Base-by-base conservation (phyloP, 2,888 invertebrate species). In the Calliphora vomitoria region DNA sequence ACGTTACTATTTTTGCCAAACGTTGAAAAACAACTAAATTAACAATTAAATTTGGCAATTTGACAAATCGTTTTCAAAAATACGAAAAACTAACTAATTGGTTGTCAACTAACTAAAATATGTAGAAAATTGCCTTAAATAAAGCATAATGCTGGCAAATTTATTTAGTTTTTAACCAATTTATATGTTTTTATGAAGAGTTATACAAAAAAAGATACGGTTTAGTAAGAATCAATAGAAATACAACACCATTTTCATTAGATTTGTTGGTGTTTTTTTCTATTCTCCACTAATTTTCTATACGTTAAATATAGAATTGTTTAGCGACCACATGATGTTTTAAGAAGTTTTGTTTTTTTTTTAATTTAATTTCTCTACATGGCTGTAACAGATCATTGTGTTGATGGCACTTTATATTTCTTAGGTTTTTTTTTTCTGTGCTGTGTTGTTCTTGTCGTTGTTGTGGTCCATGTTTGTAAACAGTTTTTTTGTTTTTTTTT, bases 381-480 rank as follows among this genome's bases (percentile, higher is more conserved):
- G 50, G 11, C 31, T 47, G 44, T 44, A 72, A 55, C 10, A 41
- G 44, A 41, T 82, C 20, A 44, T 55, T 64, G 41, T 25, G n/a
- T 64, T 72, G 75, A 60, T 53, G 60, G 69, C 41, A 41, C 53
- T 83, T 71, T 76, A 68, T 82, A 50, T 68, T 31, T 50, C 47
- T 60, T 35, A 50, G 18, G 44, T 58, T 41, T 25, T 18, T 50
- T 31, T 5, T 11, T 69, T 20, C 25, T 38, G 25, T 1, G 15
- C 6, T 4, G 5, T 15, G 4, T 25, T 58, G 6, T 69, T 31
- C 2, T 13, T n/a, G 25, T 41, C 31, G 25, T 53, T 53, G 38
- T 82, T 82, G 76, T 31, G 18, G 10, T 71, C 76, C 82, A 76
- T 76, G 82, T 83, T 82, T 72, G 64, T 82, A 44, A 44, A 50